Base-by-base conservation (phyloP, 2,888 invertebrate genomes). In the Nomada flava region DNA sequence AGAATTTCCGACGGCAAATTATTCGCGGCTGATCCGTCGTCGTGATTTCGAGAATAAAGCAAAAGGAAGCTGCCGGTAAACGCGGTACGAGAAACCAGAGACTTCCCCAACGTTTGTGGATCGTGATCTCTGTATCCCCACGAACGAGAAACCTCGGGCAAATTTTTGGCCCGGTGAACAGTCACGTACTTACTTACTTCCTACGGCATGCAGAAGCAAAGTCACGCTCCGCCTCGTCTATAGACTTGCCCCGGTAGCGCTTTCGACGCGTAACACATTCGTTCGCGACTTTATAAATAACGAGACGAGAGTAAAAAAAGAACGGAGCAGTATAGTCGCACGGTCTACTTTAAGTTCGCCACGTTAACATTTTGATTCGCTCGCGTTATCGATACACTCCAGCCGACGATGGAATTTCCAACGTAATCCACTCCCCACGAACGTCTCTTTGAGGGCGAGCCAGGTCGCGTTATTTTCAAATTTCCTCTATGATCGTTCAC, bases 61-160 rank as follows among this genome's bases (percentile, higher is more conserved):
- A 63, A 59, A 68, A 72, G 26, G 73, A 69, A 36, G 73, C 60
- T 20, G 55, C 13, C 65, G 73, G 68, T 23, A 76, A 80, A 63
- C 26, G 62, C 67, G 72, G 42, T 50, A 68, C 36, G 76, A 60
- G 82, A 81, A 83, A 76, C 82, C 76, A 82, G 76, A 83, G 72
- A 76, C 83, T 77, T 83, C 82, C 82, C 70, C 65, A 83, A 83
- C 70, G 65, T 82, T 82, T 71, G 67, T 70, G 73, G 77, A 47
- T 77, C 82, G 73, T 83, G 77, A 82, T 76, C 76, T 72, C 59
- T 50, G 42, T 69, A 76, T 76, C 82, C 77, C 77, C 69, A 67
- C 69, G 76, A 82, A 70, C 72, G 70, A 70, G 29, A 65, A 70
- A 72, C 82, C 77, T 65, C 70, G 44, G 67, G 69, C 77, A 74